A percentile compares a stretch with the other conserved stretches of the same genome.
Conservation (phyloP, 2,113 vertebrate genomes). For the Eudyptes chrysolophus region DNA sequence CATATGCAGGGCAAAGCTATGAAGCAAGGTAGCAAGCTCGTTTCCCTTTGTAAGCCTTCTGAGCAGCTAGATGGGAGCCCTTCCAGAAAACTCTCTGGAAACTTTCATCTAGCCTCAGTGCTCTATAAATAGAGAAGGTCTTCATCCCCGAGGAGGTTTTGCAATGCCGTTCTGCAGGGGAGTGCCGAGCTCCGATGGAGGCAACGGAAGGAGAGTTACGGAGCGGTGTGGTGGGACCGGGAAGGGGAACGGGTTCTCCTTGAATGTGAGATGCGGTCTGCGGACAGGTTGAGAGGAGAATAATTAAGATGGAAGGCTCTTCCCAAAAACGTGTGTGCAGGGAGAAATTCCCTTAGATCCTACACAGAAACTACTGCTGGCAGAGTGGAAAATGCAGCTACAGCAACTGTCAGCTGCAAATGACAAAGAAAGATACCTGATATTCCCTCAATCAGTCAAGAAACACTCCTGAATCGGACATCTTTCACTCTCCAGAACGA, state of each 20-base stretch:
- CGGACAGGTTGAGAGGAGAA: neutral
- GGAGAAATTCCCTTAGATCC: neutral
- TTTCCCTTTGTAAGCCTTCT: neutral
- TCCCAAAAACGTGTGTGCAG: neutral
- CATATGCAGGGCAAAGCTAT: neutral
- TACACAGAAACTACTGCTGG: neutral
- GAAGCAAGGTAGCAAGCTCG: neutral
- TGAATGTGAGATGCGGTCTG: neutral
- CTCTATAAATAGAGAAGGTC: slow-evolving; percentile 61
- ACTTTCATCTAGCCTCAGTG: neutral
- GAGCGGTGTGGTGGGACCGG: neutral
- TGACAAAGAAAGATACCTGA: neutral
- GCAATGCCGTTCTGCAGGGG: neutral
- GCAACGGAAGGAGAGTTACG: neutral
- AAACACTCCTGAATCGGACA: neutral
- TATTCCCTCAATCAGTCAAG: neutral
- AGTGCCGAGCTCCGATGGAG: neutral
- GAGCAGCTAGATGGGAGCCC: neutral
- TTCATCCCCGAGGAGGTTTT: slow-evolving; percentile 34
- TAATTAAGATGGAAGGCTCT: neutral
- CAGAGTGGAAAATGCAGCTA: neutral
- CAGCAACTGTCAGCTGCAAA: neutral
- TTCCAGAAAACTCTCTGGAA: slow-evolving; percentile 52
- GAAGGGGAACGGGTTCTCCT: neutral
- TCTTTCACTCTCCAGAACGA: neutral